Conservation (phyloP, 2,888 invertebrate genomes). For the Spilarctia lutea region DNA sequence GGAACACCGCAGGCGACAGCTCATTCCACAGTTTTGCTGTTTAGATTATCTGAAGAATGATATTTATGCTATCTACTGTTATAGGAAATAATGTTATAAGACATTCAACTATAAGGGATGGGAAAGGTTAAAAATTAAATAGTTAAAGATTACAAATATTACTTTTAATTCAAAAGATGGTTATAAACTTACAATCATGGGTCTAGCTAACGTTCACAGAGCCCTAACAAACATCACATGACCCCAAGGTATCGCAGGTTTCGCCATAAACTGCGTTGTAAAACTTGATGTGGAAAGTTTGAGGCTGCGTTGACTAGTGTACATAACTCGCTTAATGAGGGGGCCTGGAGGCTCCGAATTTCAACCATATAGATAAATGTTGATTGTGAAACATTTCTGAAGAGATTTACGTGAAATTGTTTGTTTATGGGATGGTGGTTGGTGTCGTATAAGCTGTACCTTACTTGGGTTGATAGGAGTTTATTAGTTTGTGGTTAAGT, state of each 20-base stretch:
- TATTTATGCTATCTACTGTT: too few relatives aligned
- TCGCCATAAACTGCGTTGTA: conserved; percentile 25
- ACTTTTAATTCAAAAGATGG: not conserved
- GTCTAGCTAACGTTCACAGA: conserved; percentile 3
- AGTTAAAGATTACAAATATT: not conserved
- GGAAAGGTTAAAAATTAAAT: too few relatives aligned
- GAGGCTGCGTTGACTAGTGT: conserved; percentile 25
- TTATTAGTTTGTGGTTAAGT: not conserved
- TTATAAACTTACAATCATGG: not conserved
- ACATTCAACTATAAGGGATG: too few relatives aligned
- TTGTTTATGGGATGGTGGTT: conserved; percentile 18
- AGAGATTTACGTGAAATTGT: conserved; percentile 32
- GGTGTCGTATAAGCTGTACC: conserved; percentile 18
- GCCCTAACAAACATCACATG: conserved; percentile 23
- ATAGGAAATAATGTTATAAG: too few relatives aligned
- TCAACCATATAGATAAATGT: conserved; percentile 34
- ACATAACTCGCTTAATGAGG: conserved; percentile 20
- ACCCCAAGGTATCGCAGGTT: conserved; percentile 20
- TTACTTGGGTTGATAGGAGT: not conserved
- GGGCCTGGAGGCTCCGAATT: conserved; percentile 14
- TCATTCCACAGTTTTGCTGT: too few relatives aligned
- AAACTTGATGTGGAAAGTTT: conserved; percentile 33
- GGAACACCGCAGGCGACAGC: too few relatives aligned
- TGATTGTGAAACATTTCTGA: conserved; percentile 31
- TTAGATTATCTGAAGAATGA: too few relatives aligned